phyloP scores from a whole-genome alignment of 2,888 invertebrate genomes.

The Leucozona laternaria region DNA sequence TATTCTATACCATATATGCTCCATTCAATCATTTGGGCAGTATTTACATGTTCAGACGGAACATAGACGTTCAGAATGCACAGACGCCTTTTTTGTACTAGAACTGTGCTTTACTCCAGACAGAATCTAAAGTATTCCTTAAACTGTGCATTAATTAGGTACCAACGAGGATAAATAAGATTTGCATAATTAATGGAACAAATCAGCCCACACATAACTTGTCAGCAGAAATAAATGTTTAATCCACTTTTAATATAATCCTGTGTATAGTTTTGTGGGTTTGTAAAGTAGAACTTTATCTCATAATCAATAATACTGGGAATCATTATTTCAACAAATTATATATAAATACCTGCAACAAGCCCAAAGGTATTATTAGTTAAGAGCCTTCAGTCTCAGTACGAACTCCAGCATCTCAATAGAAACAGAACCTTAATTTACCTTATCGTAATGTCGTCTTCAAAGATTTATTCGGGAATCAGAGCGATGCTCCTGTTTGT shows the following conservation, averaged over 20 bases:
- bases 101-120: no score
- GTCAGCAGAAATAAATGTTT: slow-evolving; percentile 52
- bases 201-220: slow-evolving; percentile 55
- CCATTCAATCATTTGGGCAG: no score
- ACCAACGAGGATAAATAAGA: slow-evolving; percentile 30
- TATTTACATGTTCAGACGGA: no score
- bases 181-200: slow-evolving; percentile 71
- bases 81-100: no score
- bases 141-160: slow-evolving; percentile 52
- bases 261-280: background rate
- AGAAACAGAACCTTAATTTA: background rate
- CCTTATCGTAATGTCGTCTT: slow-evolving; percentile 17
- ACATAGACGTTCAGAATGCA: no score
- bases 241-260: background rate
- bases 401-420: background rate
- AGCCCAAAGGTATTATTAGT: background rate
- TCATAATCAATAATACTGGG: background rate
- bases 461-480: slow-evolving; percentile 1
- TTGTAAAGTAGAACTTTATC: background rate
- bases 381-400: background rate
- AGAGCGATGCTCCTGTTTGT: background rate
- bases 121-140: no score
- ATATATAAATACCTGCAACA: background rate
- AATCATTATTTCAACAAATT: background rate
- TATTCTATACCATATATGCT: no score